A percentile compares a stretch with the other conserved stretches of the same genome.
Conservation (phyloP, 2,888 invertebrate species). For the Apamea epomidion region DNA sequence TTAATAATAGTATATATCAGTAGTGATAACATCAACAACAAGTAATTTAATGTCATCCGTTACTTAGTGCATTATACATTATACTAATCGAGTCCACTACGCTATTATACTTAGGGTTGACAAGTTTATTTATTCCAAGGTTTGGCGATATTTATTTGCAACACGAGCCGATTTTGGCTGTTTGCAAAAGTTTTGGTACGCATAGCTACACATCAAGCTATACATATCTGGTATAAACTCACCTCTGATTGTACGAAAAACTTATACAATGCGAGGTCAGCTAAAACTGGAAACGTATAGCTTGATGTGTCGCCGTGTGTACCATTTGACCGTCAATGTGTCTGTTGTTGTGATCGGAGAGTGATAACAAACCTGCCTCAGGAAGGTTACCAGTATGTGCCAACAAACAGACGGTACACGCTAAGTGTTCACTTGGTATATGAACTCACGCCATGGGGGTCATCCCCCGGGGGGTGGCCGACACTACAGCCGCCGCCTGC, state of each 20-base stretch:
- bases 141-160: neutral
- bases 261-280: no score
- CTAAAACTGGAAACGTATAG: no score
- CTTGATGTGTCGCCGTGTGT: no score
- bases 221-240: no score
- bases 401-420: neutral
- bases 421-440: neutral
- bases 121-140: neutral
- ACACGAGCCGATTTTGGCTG: no score
- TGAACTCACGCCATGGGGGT: neutral
- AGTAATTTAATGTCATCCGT: no score
- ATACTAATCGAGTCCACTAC: neutral
- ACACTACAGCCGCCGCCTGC: neutral
- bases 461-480: neutral
- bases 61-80: neutral
- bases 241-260: no score
- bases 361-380: neutral
- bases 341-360: neutral
- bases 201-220: neutral
- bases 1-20: neutral
- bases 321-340: neutral
- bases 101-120: conserved; percentile 8
- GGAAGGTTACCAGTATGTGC: neutral
- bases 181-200: no score
- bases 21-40: neutral